Evolutionary conservation across 2,888 invertebrate species (phyloP), one percentile per base, ranked within the genome.

Genomic region (Drosophila tripunctata): DNA sequence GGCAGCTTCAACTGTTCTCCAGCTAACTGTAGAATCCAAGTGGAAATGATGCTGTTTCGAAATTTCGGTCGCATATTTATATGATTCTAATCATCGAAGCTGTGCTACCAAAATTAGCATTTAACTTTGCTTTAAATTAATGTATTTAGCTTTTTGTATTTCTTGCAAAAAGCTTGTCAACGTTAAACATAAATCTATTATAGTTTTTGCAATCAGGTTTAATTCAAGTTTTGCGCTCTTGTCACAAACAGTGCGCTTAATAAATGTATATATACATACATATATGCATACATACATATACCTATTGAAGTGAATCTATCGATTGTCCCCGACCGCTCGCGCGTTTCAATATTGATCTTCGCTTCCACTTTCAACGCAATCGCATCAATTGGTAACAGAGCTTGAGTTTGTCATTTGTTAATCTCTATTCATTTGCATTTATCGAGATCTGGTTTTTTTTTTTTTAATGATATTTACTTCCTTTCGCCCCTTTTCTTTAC

Each of bases 151-250:
- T 73, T 80, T 67, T 87, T 51, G 63, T 54, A 52, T 41, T 47
- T 64, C 12, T 41, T 30, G 45, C 60, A 61, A 63, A 71, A 67
- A 67, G 43, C 44, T 44, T 43, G 71, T 80, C 71, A 67, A 58
- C 51, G 64, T 36, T 60, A 31, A 73, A 86, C 74, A 86, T 69
- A 80, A 70, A 88, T 79, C 71, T 74, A 83, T 66, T 88, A 83
- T 86, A 88, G 87, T 83, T 79, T 79, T 74, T 63, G 67, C 63
- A 72, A 72, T 64, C 88, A 83, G 87, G 87, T 88, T 88, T 83
- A 61, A 76, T 76, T 43, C 73, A 61, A 76, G 73, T 76, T 73
- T 76, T 31, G 24, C 31, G 30, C 35, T 64, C 43, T 43, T 47
- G 30, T 57, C 33, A 40, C 47, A 43, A 43, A n/a, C 48, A 57